phyloP scores from a whole-genome alignment of 2,797 vertebrate species.

The Enteromius thamalakanensis region DNA sequence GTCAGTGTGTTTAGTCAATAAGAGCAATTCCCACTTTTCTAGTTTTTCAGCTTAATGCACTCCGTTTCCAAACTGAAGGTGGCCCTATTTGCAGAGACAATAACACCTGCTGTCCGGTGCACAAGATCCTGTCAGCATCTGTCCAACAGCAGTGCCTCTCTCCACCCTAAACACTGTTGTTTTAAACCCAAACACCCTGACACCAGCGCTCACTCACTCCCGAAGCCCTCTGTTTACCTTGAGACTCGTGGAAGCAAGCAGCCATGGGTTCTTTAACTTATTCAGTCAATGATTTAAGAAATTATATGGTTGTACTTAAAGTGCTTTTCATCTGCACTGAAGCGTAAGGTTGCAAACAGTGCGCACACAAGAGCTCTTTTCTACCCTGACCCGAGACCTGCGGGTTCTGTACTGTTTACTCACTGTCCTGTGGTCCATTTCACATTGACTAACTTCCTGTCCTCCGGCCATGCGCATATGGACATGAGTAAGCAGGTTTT shows the following conservation, averaged over 20 bases:
- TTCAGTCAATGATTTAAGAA: slow-evolving; percentile 50
- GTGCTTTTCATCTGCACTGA: slow-evolving; percentile 40
- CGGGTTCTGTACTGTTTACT: slow-evolving; percentile 43
- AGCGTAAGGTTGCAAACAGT: slow-evolving; percentile 27
- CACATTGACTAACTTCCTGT: slow-evolving; percentile 34
- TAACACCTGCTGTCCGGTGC: slow-evolving; percentile 35
- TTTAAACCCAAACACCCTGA: slow-evolving; percentile 52
- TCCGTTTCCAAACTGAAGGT: slow-evolving; percentile 29
- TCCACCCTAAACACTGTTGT: slow-evolving; percentile 40
- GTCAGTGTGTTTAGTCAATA: slow-evolving; percentile 24
- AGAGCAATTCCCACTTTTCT: slow-evolving; percentile 35
- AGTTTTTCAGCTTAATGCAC: slow-evolving; percentile 37
- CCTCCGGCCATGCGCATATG: background rate
- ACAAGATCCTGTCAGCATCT: slow-evolving; percentile 26
- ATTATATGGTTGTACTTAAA: background rate
- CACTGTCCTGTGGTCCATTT: slow-evolving; percentile 47
- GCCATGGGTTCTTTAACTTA: slow-evolving; percentile 30
- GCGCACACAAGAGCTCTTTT: background rate
- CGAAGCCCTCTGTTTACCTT: slow-evolving; percentile 20
- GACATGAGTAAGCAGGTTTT: slow-evolving; percentile 15
- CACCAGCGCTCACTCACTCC: background rate
- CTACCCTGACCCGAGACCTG: slow-evolving; percentile 6
- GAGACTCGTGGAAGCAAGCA: slow-evolving; percentile 14
- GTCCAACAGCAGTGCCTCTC: background rate
- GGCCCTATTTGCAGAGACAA: slow-evolving; percentile 39